A percentile compares a stretch with the other conserved stretches of the same genome.
phyloP scores from a whole-genome alignment of 2,888 invertebrate species.

The Drosophila nigricruria region DNA sequence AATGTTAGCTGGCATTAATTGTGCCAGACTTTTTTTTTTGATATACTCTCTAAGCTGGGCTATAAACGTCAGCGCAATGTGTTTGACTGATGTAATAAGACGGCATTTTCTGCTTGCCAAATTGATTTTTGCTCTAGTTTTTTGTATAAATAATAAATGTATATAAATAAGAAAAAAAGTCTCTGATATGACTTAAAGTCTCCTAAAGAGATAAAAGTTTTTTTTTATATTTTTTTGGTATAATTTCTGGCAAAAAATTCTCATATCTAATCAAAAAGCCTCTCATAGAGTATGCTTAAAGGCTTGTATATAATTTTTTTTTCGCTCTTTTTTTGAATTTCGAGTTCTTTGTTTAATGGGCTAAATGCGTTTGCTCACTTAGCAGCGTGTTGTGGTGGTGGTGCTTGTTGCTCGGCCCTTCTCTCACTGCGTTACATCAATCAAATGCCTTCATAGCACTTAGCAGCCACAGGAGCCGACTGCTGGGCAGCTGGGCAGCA shows the following conservation, averaged over 20 bases:
- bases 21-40: conserved; percentile 25
- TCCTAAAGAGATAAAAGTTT: too few relatives aligned
- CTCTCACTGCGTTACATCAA: conserved; percentile 54
- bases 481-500: conserved; percentile 49
- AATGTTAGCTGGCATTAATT: conserved; percentile 42
- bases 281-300: conserved; percentile 4
- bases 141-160: neutral
- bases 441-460: conserved; percentile 59
- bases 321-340: neutral
- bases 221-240: too few relatives aligned
- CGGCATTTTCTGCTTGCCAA: neutral
- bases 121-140: neutral
- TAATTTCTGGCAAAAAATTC: neutral
- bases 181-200: too few relatives aligned
- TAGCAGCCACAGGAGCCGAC: conserved; percentile 43
- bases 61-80: neutral
- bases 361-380: conserved; percentile 38
- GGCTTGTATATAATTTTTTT: neutral
- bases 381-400: conserved; percentile 24
- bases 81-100: conserved; percentile 4
- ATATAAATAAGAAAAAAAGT: neutral
- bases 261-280: too few relatives aligned
- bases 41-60: conserved; percentile 10
- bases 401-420: conserved; percentile 23
- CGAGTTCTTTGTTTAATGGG: conserved; percentile 40